Base-by-base conservation (phyloP, 2,888 invertebrate species). In the Latheticus oryzae region DNA sequence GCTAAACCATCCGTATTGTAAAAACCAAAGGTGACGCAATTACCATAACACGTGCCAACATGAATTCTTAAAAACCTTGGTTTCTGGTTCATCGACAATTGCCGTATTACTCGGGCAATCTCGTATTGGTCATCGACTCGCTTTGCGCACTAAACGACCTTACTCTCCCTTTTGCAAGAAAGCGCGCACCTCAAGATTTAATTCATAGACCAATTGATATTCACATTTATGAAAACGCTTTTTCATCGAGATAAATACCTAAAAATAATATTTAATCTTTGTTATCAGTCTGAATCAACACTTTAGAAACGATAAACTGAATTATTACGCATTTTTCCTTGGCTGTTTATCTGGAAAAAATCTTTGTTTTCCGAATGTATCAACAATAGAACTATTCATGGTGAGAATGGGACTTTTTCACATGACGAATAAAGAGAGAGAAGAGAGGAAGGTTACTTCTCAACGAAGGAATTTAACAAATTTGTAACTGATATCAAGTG, bases 271-370 rank as follows among this genome's bases (percentile, higher is more conserved):
- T n/a, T 7, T 40, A 40, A 37, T 40, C 40, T 40, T 4, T 11
- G 3, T 4, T 40, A 40, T 40, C 40, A 40, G 23, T 37, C 19
- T 40, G 40, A 23, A 24, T 40, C 40, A 40, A 40, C 40, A 40
- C 11, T 40, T 13, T 12, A 40, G 21, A 24, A n/a, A 13, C 16
- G 40, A 40, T 40, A 40, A 24, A 21, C 5, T 1, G 40, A 24
- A 40, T 40, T 21, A 45, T 32, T 32, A 45, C 45, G 45, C 45
- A 45, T 15, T 19, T 45, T 45, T 45, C 45, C 32, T 32, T 32
- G 30, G 43, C 15, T 8, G 17, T 42, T 42, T 42, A 42, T 42
- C 42, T 28, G 26, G 17, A 42, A 42, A 42, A 42, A 24, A 5
- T 15, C 42, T 42, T 42, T 42, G 42, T 42, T 42, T 42, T 16